phyloP scores from a whole-genome alignment of 2,113 vertebrate genomes.

The Calyptomena viridis region DNA sequence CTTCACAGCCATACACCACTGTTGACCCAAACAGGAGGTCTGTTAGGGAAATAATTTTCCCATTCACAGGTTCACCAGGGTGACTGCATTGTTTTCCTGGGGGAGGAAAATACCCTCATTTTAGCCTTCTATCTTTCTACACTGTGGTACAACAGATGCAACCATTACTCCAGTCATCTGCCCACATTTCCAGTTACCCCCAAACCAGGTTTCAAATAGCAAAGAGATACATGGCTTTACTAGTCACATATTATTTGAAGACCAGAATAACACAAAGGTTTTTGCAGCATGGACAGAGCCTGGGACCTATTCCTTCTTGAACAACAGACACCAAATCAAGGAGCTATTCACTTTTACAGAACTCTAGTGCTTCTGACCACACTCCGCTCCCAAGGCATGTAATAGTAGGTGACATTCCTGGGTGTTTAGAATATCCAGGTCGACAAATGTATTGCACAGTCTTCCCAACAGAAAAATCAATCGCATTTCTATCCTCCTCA shows the following conservation, averaged over 20 bases:
- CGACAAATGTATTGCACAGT: conserved; percentile 57
- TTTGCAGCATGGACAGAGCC: conserved; percentile 39
- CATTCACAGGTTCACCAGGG: conserved; percentile 63
- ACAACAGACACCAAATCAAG: neutral
- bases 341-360: conserved; percentile 72
- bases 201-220: neutral
- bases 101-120: neutral
- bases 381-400: conserved; percentile 50
- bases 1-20: conserved; percentile 60
- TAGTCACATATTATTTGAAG: conserved; percentile 24
- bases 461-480: conserved; percentile 66
- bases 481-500: neutral
- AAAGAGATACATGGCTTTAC: conserved; percentile 47
- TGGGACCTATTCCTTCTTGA: neutral
- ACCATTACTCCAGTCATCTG: neutral
- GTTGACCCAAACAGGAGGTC: conserved; percentile 30
- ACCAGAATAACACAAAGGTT: neutral
- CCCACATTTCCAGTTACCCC: neutral
- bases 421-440: conserved; percentile 42
- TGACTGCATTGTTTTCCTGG: conserved; percentile 59
- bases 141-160: neutral
- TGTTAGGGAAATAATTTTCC: neutral
- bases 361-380: conserved; percentile 61
- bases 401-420: neutral
- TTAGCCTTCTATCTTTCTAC: neutral